Conservation (phyloP, 2,888 invertebrate species). For the Netelia fuscicornis region DNA sequence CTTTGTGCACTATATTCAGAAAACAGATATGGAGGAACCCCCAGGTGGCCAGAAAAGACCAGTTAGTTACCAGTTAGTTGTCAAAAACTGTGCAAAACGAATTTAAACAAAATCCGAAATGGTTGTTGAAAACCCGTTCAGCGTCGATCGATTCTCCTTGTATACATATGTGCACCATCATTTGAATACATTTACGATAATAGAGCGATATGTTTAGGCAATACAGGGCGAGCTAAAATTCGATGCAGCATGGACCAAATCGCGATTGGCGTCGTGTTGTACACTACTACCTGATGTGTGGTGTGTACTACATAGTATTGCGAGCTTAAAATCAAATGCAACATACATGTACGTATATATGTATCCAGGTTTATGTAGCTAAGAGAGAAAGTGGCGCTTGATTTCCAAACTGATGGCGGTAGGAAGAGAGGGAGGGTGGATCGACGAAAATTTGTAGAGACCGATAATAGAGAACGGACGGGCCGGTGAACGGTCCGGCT, state of each 20-base stretch:
- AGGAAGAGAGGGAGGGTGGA: not conserved
- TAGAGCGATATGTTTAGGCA: not conserved
- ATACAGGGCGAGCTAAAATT: not conserved
- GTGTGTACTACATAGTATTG: not conserved
- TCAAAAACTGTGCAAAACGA: no score
- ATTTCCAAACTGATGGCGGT: slow-evolving; percentile 17
- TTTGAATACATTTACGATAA: not conserved
- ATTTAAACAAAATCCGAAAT: no score
- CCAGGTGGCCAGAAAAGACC: no score
- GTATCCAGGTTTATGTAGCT: not conserved
- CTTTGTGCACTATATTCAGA: no score
- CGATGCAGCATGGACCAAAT: not conserved
- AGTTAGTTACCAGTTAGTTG: no score
- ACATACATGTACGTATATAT: not conserved
- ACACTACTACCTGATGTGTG: not conserved
- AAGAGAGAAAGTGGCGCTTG: slow-evolving; percentile 11
- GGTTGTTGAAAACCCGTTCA: no score
- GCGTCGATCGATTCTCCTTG: no score
- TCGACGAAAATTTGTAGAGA: slow-evolving; percentile 47
- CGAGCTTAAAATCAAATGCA: not conserved
- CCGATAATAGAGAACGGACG: slow-evolving; percentile 47
- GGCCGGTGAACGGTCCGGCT: slow-evolving; percentile 26
- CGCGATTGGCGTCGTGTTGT: not conserved
- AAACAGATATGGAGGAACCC: no score
- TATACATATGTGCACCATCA: not conserved